Evolutionary conservation across 2,888 invertebrate genomes (phyloP), one percentile per base, ranked within the genome.

Genomic region (Thymelicus sylvestris): DNA sequence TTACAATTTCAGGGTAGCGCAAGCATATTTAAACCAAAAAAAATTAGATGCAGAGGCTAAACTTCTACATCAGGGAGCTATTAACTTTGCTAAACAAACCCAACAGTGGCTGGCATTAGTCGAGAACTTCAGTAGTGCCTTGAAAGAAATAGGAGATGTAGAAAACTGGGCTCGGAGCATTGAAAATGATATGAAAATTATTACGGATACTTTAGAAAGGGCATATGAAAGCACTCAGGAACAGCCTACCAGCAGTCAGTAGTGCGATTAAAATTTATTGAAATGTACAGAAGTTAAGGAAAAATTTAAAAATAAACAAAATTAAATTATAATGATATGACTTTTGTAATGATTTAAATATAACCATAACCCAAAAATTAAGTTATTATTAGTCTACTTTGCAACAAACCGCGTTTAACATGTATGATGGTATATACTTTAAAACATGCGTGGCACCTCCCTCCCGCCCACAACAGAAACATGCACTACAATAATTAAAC

Each of bases 161-260:
- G 99, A 99, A 86, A 99, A 99, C 87, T 99, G 99, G 99, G 98
- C 99, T 0, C 96, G 97, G 76, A 98, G 98, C 77, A 99, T 99
- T 80, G 99, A 99, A 89, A 96, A 96, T 73, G 99, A 99, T 86
- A 98, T 99, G 96, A 96, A 97, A 83, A 96, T 97, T 2, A 97
- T 99, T 76, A 97, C 98, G 7, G 97, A 97, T 78, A 98, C 99
- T 24, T 94, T 99, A 74, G 99, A 99, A 91, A 96, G 97, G 87
- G 98, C 98, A 10, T 99, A 99, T 86, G 98, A 97, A 94, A 97
- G 94, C 39, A 94, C 96, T 59, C 88, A 87, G 76, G 90, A 89
- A 76, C 83, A 86, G 73, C 85, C 89, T 61, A 77, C 77, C 69
- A 77, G 74, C 79, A 84, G 82, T 77, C 78, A 86, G 77, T 83